phyloP scores from a whole-genome alignment of 1,140 invertebrate genomes.

The Littorina saxatilis region DNA sequence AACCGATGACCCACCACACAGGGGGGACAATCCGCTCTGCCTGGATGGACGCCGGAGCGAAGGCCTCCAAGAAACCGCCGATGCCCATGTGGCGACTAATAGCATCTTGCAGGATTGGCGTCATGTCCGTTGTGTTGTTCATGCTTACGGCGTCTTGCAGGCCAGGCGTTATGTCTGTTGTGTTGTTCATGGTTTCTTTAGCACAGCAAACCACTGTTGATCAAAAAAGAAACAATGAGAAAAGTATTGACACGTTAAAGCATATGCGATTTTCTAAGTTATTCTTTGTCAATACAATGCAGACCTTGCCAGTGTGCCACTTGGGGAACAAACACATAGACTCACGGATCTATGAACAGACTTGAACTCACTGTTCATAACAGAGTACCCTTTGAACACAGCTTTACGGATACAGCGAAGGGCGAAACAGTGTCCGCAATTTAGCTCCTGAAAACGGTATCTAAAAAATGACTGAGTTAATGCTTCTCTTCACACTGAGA shows the following conservation, averaged over 20 bases:
- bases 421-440: no score
- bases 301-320: background rate
- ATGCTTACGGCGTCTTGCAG: background rate
- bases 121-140: slow-evolving; percentile 2
- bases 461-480: no score
- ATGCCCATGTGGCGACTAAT: slow-evolving; percentile 35
- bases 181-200: background rate
- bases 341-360: background rate
- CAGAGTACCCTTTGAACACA: no score
- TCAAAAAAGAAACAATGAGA: background rate
- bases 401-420: no score
- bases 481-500: no score
- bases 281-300: background rate
- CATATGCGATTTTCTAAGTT: background rate
- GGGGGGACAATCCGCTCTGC: slow-evolving; percentile 66
- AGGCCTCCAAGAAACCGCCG: slow-evolving; percentile 45
- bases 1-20: slow-evolving; percentile 71
- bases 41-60: slow-evolving; percentile 52
- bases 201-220: background rate
- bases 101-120: slow-evolving; percentile 19
- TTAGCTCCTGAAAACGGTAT: no score
- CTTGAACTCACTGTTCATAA: background rate
- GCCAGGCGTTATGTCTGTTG: background rate
- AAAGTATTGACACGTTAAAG: background rate
- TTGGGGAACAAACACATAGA: background rate